Conservation (phyloP, 2,113 vertebrate species). For the Apodemus sylvaticus region DNA sequence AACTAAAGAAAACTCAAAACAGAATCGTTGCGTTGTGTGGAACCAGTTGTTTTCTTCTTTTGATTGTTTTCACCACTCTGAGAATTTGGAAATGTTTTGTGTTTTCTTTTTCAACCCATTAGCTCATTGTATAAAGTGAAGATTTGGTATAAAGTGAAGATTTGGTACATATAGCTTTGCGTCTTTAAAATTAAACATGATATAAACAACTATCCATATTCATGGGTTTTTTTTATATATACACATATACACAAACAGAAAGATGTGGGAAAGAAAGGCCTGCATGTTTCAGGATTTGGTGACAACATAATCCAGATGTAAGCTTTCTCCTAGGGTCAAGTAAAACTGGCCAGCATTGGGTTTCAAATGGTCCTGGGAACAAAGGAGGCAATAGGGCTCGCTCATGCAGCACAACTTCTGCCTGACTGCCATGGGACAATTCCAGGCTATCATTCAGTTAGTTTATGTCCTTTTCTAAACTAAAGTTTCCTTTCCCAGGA, state of each 20-base stretch:
- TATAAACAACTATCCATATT: background rate
- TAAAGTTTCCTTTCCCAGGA: too few relatives aligned
- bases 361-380: background rate
- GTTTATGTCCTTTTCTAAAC: constrained; percentile 22
- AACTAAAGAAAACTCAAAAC: background rate
- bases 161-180: background rate
- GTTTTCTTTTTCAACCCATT: background rate
- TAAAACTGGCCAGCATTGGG: background rate
- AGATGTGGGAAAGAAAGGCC: background rate
- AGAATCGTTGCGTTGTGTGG: background rate
- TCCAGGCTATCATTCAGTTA: background rate
- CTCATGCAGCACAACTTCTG: background rate
- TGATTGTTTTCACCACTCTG: background rate
- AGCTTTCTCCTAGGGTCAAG: background rate
- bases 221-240: background rate
- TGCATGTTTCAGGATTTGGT: background rate
- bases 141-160: background rate
- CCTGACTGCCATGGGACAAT: background rate
- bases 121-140: background rate
- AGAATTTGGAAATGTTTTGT: background rate
- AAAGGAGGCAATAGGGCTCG: background rate
- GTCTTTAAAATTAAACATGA: background rate
- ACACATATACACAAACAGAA: background rate
- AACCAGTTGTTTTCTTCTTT: background rate
- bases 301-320: background rate